Conservation (phyloP, 2,888 invertebrate species). For the Auanema freiburgensis region DNA sequence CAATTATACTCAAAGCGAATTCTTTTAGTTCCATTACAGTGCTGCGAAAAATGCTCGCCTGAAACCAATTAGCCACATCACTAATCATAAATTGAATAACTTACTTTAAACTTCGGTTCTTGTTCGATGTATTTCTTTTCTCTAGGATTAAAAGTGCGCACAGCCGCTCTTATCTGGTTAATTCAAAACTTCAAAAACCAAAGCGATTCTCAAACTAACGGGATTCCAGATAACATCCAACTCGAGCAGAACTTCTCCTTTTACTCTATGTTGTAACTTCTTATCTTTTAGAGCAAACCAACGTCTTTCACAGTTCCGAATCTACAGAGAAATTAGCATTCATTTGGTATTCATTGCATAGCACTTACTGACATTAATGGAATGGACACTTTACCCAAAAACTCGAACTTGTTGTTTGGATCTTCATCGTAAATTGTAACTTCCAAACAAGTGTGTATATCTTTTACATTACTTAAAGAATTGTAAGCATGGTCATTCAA, state of each 20-base stretch:
- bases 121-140: slow-evolving; percentile 93
- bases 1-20: slow-evolving; percentile 84
- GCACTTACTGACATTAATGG: slow-evolving; percentile 74
- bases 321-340: slow-evolving; percentile 64
- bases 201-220: slow-evolving; percentile 68
- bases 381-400: slow-evolving; percentile 86
- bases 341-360: neutral
- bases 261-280: slow-evolving; percentile 72
- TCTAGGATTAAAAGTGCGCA: slow-evolving; percentile 88
- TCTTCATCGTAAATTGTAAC: slow-evolving; percentile 97
- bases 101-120: slow-evolving; percentile 86
- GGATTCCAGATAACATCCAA: slow-evolving; percentile 90
- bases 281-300: slow-evolving; percentile 97
- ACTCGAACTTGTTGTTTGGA: slow-evolving; percentile 89
- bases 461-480: slow-evolving; percentile 71
- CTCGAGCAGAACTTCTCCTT: slow-evolving; percentile 81
- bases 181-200: slow-evolving; percentile 4
- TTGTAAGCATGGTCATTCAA: neutral
- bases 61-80: neutral
- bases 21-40: slow-evolving; percentile 89
- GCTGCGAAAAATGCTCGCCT: slow-evolving; percentile 80
- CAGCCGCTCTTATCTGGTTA: slow-evolving; percentile 78
- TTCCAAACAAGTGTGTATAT: slow-evolving; percentile 90
- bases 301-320: slow-evolving; percentile 85
- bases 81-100: too few species aligned